These are phyloP conservation scores for Monochamus alternatus DNA, from an alignment of 2,888 invertebrate genomes.

Conservation along the genomic window DNA sequence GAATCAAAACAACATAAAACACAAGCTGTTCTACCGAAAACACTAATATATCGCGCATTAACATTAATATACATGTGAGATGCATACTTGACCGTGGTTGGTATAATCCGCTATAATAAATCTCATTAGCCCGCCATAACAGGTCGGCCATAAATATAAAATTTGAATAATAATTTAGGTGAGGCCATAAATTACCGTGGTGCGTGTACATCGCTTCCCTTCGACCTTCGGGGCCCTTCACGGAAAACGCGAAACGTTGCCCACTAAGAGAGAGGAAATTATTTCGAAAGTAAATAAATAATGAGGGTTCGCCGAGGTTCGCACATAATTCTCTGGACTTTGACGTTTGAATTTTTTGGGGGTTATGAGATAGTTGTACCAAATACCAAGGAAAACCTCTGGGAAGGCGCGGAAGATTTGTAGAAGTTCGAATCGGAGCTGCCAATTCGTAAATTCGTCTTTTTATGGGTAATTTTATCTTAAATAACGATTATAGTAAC, in stretches of 20 bases:
- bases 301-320: neutral
- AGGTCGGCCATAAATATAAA: conserved; percentile 56
- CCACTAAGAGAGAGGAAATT: conserved; percentile 2
- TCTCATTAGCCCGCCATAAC: conserved; percentile 55
- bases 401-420: too few relatives aligned
- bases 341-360: too few relatives aligned
- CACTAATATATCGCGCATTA: conserved; percentile 25
- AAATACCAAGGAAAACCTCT: too few relatives aligned
- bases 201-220: conserved; percentile 15
- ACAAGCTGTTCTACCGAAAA: conserved; percentile 7
- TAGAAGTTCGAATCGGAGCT: too few relatives aligned
- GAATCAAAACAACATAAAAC: conserved; percentile 23
- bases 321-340: too few relatives aligned
- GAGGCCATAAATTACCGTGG: conserved; percentile 50
- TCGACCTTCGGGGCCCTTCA: conserved; percentile 12
- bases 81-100: conserved; percentile 49
- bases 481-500: too few relatives aligned
- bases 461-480: too few relatives aligned
- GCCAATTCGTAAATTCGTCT: too few relatives aligned
- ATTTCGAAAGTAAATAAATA: conserved; percentile 7
- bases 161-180: conserved; percentile 55
- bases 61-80: conserved; percentile 46
- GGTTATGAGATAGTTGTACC: too few relatives aligned
- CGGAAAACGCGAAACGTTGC: conserved; percentile 11
- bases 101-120: conserved; percentile 53